phyloP scores from a whole-genome alignment of 2,888 invertebrate genomes.

The Boloria selene region DNA sequence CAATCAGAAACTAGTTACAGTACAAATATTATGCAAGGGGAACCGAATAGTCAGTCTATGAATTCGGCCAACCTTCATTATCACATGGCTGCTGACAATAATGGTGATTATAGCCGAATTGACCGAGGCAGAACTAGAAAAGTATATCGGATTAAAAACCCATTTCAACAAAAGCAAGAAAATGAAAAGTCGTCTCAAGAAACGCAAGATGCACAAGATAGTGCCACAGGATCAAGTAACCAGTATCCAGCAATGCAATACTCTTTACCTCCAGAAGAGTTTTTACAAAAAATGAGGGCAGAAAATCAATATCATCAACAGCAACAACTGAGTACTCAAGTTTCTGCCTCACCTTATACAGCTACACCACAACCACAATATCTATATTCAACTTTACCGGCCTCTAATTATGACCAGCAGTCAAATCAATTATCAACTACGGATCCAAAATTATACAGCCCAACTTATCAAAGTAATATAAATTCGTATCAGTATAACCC shows the following conservation, averaged over 20 bases:
- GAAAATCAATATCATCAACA: constrained; percentile 64
- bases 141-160: constrained; percentile 73
- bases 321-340: constrained; percentile 59
- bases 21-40: constrained; percentile 60
- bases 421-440: constrained; percentile 57
- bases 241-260: constrained; percentile 77
- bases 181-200: constrained; percentile 55
- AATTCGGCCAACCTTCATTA: constrained; percentile 64
- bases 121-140: constrained; percentile 62
- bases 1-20: constrained; percentile 63
- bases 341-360: constrained; percentile 65
- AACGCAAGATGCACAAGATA: constrained; percentile 60
- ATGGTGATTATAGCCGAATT: constrained; percentile 58
- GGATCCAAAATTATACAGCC: constrained; percentile 61
- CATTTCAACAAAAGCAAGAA: constrained; percentile 63
- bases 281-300: constrained; percentile 70
- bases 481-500: constrained; percentile 61
- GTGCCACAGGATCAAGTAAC: constrained; percentile 72
- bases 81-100: constrained; percentile 60
- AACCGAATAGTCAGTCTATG: constrained; percentile 61
- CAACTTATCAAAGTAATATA: constrained; percentile 56
- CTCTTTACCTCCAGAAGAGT: constrained; percentile 76
- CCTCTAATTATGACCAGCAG: constrained; percentile 61
- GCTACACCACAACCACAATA: constrained; percentile 72
- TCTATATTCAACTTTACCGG: constrained; percentile 65